phyloP scores from a whole-genome alignment of 2,797 vertebrate species.

The Podarcis lilfordi region DNA sequence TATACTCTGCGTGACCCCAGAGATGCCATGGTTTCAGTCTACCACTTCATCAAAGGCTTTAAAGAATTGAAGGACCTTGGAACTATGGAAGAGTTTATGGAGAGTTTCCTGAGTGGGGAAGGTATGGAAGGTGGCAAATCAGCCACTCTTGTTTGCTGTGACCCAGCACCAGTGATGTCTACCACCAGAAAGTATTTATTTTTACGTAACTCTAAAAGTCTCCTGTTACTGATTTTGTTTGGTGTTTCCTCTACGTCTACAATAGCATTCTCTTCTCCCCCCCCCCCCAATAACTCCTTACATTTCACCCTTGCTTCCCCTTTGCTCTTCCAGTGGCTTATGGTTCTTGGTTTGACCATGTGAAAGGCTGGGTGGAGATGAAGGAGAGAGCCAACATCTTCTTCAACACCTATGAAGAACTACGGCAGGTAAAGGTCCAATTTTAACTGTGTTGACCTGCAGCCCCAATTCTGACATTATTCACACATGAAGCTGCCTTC shows the following conservation, averaged over 20 bases:
- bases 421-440: constrained; percentile 35
- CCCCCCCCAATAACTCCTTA: not conserved
- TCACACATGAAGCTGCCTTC: too few relatives aligned
- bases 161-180: too few relatives aligned
- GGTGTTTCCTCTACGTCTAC: too few relatives aligned
- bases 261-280: too few relatives aligned
- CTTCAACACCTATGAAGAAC: constrained; percentile 57
- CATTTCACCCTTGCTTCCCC: not conserved
- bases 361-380: constrained; percentile 49
- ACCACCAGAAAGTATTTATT: too few relatives aligned
- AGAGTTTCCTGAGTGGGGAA: constrained; percentile 46
- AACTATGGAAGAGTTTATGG: constrained; percentile 49
- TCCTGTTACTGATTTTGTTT: too few relatives aligned
- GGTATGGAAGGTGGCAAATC: not conserved
- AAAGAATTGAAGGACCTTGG: constrained; percentile 39
- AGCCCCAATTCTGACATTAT: too few relatives aligned
- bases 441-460: not conserved
- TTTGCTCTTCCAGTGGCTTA: constrained; percentile 42
- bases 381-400: constrained; percentile 45
- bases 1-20: constrained; percentile 54
- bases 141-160: too few relatives aligned
- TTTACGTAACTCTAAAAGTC: too few relatives aligned
- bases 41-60: constrained; percentile 51
- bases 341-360: constrained; percentile 58
- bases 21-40: constrained; percentile 54